Evolutionary conservation across 2,888 invertebrate species (phyloP), one percentile per base, ranked within the genome.

Genomic region (Busseola fusca): DNA sequence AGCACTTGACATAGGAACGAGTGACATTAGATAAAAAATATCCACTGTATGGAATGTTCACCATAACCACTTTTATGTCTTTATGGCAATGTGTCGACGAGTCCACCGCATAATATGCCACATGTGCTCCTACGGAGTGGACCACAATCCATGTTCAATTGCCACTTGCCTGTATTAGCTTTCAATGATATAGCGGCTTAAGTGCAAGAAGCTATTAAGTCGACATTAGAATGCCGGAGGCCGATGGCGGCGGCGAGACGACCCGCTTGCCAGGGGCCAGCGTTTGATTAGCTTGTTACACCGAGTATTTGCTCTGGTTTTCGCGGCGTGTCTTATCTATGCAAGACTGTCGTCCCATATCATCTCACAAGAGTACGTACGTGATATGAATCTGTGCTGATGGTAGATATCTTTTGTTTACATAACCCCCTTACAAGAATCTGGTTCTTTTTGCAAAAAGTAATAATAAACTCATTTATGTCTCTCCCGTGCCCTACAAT

Each of bases 301-400:
- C 83, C 84, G 84, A 88, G 89, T 87, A 91, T 90, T 91, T 91
- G 91, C 85, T 86, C 91, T 88, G 91, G 89, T 91, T 92, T 90
- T 87, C 88, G 85, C 87, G 76, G 80, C 92, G 91, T 93, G 93
- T 87, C 88, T 93, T 94, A 94, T 94, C 94, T 91, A 83, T 78
- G 78, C 78, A 81, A 87, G 83, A 80, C 72, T 30, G 62, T 64
- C 72, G 80, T 83, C 90, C 88, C 88, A 88, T 89, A 88, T 90
- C 89, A 87, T 82, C 75, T 73, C 65, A 78, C 69, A 82, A 90
- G 88, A 90, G 91, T 90, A 89, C 89, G 89, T 89, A 88, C 81
- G 78, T 77, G 87, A 90, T 90, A 90, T 74, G 81, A 82, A 91
- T 89, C 88, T 82, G 82, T 81, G 80, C 78, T 81, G 84, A 85